Evolutionary conservation across 1,140 invertebrate species (phyloP).

Genomic region (Yoshiicerus persimilis): DNA sequence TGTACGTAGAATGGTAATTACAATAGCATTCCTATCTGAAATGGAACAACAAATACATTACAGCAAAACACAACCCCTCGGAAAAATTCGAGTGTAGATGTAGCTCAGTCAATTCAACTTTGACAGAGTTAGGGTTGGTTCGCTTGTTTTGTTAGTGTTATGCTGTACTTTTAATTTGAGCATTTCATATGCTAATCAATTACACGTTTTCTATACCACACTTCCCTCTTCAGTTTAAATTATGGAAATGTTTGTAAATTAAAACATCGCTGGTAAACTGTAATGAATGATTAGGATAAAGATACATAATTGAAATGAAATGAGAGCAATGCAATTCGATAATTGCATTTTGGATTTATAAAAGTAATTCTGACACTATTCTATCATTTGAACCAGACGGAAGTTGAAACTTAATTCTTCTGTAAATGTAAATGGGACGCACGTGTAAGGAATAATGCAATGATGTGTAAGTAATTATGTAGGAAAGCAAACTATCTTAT

Average conservation of each 20-base stretch:
- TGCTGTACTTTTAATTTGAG: not conserved
- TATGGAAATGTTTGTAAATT: not conserved
- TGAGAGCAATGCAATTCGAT: no score
- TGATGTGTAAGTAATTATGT: not conserved
- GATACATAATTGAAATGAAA: no score
- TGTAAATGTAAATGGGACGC: no score
- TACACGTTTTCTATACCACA: not conserved
- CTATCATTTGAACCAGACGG: no score
- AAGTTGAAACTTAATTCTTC: no score
- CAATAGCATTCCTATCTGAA: not conserved
- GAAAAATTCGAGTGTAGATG: not conserved
- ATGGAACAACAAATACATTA: not conserved
- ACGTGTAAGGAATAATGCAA: not conserved
- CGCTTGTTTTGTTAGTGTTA: not conserved
- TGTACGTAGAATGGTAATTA: not conserved
- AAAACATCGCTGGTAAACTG: no score
- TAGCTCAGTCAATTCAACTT: not conserved
- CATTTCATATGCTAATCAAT: conserved; percentile 23
- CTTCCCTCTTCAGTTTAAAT: not conserved
- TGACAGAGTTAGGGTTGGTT: no score
- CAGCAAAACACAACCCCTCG: not conserved
- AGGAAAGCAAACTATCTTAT: not conserved
- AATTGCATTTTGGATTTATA: no score
- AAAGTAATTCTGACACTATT: no score
- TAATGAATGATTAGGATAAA: no score